A percentile compares a stretch with the other conserved stretches of the same genome.
Evolutionary conservation across 2,113 vertebrate genomes (phyloP).

Genomic region (Eulacestoma nigropectus): DNA sequence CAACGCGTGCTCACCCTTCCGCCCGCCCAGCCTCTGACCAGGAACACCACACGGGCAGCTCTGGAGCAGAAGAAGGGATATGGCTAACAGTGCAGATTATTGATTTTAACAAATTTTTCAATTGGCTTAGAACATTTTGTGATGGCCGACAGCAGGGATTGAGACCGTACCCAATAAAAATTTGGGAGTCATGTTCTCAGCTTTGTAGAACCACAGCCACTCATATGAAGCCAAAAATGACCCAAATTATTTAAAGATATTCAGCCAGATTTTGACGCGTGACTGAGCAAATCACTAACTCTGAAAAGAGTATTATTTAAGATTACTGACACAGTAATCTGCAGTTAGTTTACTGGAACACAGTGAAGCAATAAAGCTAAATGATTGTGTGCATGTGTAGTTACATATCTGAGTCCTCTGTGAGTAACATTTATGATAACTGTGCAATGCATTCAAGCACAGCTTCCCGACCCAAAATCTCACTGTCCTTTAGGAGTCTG

Average conservation of each 20-base stretch:
- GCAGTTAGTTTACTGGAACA: neutral
- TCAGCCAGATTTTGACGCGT: neutral
- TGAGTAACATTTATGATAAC: neutral
- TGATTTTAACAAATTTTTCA: neutral
- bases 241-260: neutral
- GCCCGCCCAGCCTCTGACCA: neutral
- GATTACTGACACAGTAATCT: neutral
- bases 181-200: neutral
- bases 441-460: neutral
- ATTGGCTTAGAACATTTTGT: neutral
- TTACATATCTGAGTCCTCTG: neutral
- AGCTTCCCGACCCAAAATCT: neutral
- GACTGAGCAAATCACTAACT: neutral
- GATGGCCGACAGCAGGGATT: neutral
- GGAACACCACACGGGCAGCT: neutral
- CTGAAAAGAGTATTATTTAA: neutral
- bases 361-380: neutral
- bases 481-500: neutral
- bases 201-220: neutral
- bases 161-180: neutral
- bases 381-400: neutral
- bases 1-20: rapidly evolving
- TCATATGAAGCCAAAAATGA: neutral
- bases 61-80: neutral
- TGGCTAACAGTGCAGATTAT: neutral